Percentiles rank a stretch among this genome's conserved stretches.
Evolutionary conservation across 2,113 vertebrate genomes (phyloP).

Genomic region (Caretta caretta): DNA sequence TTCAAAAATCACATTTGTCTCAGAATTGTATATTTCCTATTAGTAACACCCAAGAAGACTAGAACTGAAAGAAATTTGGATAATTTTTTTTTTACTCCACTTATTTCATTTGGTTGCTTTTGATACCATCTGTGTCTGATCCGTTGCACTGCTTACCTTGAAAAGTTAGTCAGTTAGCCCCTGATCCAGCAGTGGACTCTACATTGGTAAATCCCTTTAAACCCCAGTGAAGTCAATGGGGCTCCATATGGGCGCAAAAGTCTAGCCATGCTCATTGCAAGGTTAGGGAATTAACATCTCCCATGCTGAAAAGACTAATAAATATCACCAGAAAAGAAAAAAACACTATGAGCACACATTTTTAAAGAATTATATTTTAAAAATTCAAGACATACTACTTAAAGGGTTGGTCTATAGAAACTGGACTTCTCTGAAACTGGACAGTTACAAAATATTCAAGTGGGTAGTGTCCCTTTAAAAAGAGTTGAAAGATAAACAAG

Average conservation of each 20-base stretch:
- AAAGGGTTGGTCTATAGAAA: neutral
- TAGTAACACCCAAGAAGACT: neutral
- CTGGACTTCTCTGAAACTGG: neutral
- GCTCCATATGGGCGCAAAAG: neutral
- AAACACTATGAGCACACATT: neutral
- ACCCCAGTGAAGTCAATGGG: neutral
- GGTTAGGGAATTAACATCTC: neutral
- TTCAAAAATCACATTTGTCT: neutral
- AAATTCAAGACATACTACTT: neutral
- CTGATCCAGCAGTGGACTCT: neutral
- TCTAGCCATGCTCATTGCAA: neutral
- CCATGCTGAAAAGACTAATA: neutral
- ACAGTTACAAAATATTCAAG: neutral
- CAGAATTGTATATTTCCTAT: neutral
- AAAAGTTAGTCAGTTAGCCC: neutral
- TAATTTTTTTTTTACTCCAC: slow-evolving; percentile 21
- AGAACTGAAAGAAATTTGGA: neutral
- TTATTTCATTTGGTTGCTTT: slow-evolving; percentile 23
- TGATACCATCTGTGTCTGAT: slow-evolving; percentile 6
- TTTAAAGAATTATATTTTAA: neutral
- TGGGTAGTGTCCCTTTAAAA: neutral
- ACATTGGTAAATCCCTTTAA: slow-evolving; percentile 37
- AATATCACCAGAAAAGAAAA: neutral
- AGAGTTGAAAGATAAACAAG: neutral
- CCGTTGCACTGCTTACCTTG: slow-evolving; percentile 35